Percentiles rank a stretch among this genome's conserved stretches.
These are phyloP conservation scores for Meteorus colon DNA, from an alignment of 2,888 invertebrate species.

Conservation along the genomic window DNA sequence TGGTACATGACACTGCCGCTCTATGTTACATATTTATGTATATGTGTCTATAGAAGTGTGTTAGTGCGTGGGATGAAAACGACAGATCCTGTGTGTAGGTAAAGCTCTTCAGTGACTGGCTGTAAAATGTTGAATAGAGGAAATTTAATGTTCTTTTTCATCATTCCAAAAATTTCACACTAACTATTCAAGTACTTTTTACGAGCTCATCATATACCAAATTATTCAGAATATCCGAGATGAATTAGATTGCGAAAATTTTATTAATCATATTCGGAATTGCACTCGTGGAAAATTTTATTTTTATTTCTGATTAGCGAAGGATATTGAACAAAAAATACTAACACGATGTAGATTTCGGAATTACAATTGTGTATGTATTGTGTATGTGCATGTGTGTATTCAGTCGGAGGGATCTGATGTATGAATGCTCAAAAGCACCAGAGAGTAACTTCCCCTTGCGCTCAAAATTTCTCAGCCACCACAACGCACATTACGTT, in stretches of 20 bases:
- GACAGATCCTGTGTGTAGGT: not conserved
- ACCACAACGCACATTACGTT: constrained; percentile 5
- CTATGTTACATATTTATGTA: constrained; percentile 10
- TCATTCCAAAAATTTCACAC: no score
- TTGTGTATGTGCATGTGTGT: not conserved
- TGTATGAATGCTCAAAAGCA: not conserved
- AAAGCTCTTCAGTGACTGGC: not conserved
- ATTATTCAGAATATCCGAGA: not conserved
- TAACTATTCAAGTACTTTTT: not conserved
- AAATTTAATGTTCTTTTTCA: not conserved
- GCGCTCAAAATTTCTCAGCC: not conserved
- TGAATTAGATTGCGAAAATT: not conserved
- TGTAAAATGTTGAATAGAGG: not conserved
- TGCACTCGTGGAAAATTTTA: no score
- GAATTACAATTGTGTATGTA: not conserved
- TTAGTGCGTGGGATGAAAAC: not conserved
- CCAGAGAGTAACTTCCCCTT: not conserved
- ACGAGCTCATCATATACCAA: not conserved
- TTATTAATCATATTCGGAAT: not conserved
- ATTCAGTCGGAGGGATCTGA: not conserved
- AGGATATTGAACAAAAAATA: not conserved
- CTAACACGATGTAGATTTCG: not conserved
- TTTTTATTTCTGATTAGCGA: not conserved
- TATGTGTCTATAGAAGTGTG: not conserved
- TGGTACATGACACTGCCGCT: not conserved